Evolutionary conservation across 2,888 invertebrate species (phyloP).

Genomic region (Nomada fabriciana): DNA sequence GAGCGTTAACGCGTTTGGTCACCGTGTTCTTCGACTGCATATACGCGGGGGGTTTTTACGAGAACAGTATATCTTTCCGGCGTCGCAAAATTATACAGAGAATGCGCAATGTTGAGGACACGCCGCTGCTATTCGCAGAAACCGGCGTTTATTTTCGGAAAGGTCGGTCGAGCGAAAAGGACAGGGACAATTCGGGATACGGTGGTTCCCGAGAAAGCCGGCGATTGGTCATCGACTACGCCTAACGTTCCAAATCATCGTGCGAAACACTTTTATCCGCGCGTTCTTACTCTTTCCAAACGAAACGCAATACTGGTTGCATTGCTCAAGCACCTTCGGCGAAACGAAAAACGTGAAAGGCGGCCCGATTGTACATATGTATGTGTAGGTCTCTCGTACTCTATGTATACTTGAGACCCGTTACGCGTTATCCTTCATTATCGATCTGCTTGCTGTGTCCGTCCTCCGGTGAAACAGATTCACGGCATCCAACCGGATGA

Average conservation of each 20-base stretch:
- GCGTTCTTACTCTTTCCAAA: too few species aligned
- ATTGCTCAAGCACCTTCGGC: too few species aligned
- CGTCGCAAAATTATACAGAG: slow-evolving; percentile 9
- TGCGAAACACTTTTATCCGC: too few species aligned
- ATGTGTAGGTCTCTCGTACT: too few species aligned
- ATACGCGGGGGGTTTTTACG: neutral
- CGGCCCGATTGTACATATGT: neutral
- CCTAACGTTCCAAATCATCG: neutral
- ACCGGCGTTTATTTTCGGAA: neutral
- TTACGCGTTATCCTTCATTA: slow-evolving; percentile 5
- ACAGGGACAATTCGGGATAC: neutral
- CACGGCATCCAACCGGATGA: neutral
- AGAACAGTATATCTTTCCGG: neutral
- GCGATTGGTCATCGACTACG: neutral
- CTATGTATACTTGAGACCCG: neutral
- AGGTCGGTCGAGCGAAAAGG: neutral
- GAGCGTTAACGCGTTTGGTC: slow-evolving; percentile 4
- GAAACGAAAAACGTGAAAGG: neutral
- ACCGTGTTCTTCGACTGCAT: neutral
- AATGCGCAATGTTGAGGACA: neutral
- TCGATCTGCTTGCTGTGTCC: neutral
- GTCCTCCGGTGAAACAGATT: neutral
- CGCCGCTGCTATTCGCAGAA: neutral
- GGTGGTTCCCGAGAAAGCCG: slow-evolving; percentile 1
- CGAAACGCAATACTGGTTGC: too few species aligned